phyloP scores from a whole-genome alignment of 2,888 invertebrate genomes.

The Prosopocoilus inquinatus region DNA sequence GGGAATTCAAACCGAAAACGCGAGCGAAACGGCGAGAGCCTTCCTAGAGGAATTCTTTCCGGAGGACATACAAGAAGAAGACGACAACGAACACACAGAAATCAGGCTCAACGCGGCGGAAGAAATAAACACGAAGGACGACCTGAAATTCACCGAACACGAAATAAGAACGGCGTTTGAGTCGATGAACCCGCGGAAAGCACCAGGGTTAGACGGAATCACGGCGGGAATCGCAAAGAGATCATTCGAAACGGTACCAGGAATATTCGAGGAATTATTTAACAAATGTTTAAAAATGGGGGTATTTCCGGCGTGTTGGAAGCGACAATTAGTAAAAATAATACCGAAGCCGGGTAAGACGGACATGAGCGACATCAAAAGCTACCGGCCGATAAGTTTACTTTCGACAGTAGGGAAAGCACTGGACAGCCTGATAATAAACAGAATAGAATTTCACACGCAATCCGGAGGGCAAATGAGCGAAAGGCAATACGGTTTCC shows the following conservation, averaged over 20 bases:
- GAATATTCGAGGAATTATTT: neutral
- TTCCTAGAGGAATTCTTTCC: conserved; percentile 12
- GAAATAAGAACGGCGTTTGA: conserved; percentile 8
- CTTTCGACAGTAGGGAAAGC: conserved; percentile 13
- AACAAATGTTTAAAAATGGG: conserved; percentile 9
- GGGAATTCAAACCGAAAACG: conserved; percentile 2
- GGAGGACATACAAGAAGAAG: conserved; percentile 1
- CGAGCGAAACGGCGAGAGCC: conserved; percentile 1
- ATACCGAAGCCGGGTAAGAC: conserved; percentile 8
- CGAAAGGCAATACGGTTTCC: conserved; percentile 14
- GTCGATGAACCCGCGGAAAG: conserved; percentile 7
- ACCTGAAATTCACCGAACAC: neutral
- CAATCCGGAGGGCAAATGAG: neutral
- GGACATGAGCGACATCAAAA: neutral
- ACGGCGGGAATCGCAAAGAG: conserved; percentile 7
- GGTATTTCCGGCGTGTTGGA: conserved; percentile 10
- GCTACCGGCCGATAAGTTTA: conserved; percentile 13
- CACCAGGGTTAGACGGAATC: conserved; percentile 10
- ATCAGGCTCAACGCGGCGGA: neutral
- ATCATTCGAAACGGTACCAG: neutral
- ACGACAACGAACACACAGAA: neutral
- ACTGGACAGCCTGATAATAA: conserved; percentile 7
- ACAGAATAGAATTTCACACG: conserved; percentile 1
- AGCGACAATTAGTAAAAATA: neutral
- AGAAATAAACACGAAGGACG: neutral